Percentiles rank a stretch among this genome's conserved stretches.
Conservation (phyloP, 2,797 vertebrate species). For the Semotilus atromaculatus region DNA sequence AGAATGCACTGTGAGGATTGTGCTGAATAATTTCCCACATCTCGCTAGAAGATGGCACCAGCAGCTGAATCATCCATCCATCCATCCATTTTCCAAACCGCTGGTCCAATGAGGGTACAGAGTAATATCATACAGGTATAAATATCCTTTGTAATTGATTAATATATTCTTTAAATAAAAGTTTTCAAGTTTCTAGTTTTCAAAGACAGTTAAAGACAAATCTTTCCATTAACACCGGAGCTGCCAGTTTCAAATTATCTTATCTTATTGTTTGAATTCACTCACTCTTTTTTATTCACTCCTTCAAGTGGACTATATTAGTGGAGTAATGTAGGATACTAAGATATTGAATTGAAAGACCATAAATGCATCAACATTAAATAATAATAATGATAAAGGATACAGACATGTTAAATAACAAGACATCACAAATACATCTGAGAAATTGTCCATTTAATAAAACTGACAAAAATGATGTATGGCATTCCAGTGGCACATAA, state of each 20-base stretch:
- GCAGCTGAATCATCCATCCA: background rate
- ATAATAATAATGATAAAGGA: background rate
- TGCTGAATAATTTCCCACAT: background rate
- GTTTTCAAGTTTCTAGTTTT: no score
- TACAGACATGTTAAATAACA: background rate
- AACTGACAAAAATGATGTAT: constrained; percentile 4
- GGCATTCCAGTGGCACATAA: constrained; percentile 31
- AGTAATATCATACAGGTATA: background rate
- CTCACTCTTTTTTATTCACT: no score
- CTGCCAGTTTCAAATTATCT: no score
- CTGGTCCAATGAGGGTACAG: background rate
- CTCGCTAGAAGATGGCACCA: background rate
- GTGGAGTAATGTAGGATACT: no score
- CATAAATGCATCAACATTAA: background rate
- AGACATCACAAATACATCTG: constrained; percentile 1
- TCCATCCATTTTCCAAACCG: background rate
- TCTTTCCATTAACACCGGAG: no score
- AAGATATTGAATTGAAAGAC: background rate
- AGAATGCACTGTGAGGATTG: background rate
- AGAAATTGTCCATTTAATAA: constrained; percentile 39
- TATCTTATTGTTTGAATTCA: no score
- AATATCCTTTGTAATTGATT: background rate
- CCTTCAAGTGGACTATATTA: no score
- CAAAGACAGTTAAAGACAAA: no score
- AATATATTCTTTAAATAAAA: background rate